Percentiles rank a stretch among this genome's conserved stretches.
These are phyloP conservation scores for Acanthochromis polyacanthus DNA, from an alignment of 2,113 vertebrate genomes.

Conservation along the genomic window DNA sequence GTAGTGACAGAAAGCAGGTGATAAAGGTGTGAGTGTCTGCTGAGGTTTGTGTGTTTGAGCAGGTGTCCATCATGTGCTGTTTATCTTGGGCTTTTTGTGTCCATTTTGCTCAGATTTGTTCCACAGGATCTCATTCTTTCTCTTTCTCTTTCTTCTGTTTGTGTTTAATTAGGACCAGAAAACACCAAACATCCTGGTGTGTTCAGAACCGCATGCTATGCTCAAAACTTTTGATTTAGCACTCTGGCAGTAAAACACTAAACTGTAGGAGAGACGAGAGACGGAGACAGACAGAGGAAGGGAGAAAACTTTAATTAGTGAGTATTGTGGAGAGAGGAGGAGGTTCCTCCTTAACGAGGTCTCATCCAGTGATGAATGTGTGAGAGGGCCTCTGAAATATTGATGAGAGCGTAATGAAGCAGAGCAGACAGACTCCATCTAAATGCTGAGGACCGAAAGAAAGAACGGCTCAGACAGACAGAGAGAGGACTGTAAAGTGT, in stretches of 20 bases:
- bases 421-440: conserved; percentile 61
- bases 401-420: conserved; percentile 66
- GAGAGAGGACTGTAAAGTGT: background rate
- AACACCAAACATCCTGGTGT: background rate
- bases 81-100: no score
- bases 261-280: conserved; percentile 5
- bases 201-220: background rate
- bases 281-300: conserved; percentile 25
- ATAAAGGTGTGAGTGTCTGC: background rate
- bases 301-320: conserved; percentile 55
- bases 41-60: no score
- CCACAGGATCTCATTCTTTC: no score
- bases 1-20: no score
- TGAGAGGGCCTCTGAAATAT: conserved; percentile 66
- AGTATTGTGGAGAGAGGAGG: conserved; percentile 38
- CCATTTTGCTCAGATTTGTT: no score
- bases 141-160: background rate
- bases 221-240: conserved; percentile 64
- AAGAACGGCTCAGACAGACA: background rate
- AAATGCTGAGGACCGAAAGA: conserved; percentile 14
- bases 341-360: conserved; percentile 52
- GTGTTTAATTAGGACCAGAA: conserved; percentile 2
- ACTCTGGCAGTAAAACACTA: conserved; percentile 21
- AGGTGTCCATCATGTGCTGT: no score
- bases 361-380: conserved; percentile 66